A percentile compares a stretch with the other conserved stretches of the same genome.
Conservation (phyloP, 2,113 vertebrate genomes). For the Gorsachius goisagi region DNA sequence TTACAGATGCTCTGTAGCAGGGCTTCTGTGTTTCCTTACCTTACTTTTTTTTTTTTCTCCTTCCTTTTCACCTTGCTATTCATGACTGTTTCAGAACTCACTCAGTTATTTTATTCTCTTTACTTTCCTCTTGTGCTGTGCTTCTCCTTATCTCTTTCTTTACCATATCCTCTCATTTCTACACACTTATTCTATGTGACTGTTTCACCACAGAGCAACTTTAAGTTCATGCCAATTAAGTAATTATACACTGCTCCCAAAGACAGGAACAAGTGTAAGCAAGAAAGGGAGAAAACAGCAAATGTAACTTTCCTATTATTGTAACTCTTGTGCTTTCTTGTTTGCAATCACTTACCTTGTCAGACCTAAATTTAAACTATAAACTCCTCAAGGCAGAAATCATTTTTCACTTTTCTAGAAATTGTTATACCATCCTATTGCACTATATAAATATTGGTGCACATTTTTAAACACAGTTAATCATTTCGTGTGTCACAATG, state of each 20-base stretch:
- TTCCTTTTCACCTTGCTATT: neutral
- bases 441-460: neutral
- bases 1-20: neutral
- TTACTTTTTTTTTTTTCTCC: neutral
- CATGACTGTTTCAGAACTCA: neutral
- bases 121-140: neutral
- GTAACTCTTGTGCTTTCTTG: neutral
- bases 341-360: neutral
- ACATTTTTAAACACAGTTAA: neutral
- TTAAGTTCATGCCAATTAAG: neutral
- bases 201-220: neutral
- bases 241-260: neutral
- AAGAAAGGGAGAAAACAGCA: neutral
- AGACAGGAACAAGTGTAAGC: neutral
- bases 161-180: neutral
- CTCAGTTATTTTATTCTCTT: neutral
- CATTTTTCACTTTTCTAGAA: conserved; percentile 15
- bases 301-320: neutral
- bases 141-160: neutral
- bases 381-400: neutral
- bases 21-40: neutral
- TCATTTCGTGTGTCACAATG: neutral
- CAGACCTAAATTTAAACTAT: neutral
- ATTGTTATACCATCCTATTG: neutral
- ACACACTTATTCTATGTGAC: neutral